A percentile compares a stretch with the other conserved stretches of the same genome.
phyloP scores from a whole-genome alignment of 2,797 vertebrate species.

The Poliocrania exsul region DNA sequence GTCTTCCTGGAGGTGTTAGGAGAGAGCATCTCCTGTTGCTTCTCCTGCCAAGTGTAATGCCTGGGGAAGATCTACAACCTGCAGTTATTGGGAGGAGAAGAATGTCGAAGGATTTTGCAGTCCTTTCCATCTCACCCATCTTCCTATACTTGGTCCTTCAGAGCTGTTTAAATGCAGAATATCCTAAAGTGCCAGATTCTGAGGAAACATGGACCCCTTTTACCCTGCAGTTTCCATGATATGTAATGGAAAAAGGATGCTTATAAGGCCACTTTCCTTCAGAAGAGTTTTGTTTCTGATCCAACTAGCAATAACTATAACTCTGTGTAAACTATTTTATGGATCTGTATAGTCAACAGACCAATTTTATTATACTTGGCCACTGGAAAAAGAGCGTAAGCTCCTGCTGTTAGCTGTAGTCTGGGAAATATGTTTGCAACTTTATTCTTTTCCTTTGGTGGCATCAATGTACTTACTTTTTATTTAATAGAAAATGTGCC shows the following conservation, averaged over 20 bases:
- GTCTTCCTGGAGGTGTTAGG: neutral
- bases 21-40: neutral
- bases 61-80: neutral
- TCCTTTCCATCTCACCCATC: neutral
- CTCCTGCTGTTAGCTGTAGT: constrained; percentile 47
- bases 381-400: constrained; percentile 49
- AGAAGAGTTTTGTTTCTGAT: constrained; percentile 38
- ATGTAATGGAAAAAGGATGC: constrained; percentile 38
- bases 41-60: neutral
- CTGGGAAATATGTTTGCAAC: constrained; percentile 56
- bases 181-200: neutral
- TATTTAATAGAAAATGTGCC: constrained; percentile 3
- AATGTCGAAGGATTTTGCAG: neutral
- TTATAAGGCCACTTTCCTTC: constrained; percentile 17
- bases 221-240: neutral
- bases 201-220: neutral
- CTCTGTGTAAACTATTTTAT: constrained; percentile 54
- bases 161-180: neutral
- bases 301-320: constrained; percentile 41
- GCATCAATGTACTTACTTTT: constrained; percentile 3
- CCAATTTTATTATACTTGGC: constrained; percentile 66
- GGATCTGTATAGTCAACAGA: constrained; percentile 61
- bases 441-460: constrained; percentile 30
- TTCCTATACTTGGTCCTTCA: neutral
- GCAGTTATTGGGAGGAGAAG: neutral